Evolutionary conservation across 2,797 vertebrate species (phyloP), one percentile per base, ranked within the genome.

Genomic region (Sebastes kiyomatsui): DNA sequence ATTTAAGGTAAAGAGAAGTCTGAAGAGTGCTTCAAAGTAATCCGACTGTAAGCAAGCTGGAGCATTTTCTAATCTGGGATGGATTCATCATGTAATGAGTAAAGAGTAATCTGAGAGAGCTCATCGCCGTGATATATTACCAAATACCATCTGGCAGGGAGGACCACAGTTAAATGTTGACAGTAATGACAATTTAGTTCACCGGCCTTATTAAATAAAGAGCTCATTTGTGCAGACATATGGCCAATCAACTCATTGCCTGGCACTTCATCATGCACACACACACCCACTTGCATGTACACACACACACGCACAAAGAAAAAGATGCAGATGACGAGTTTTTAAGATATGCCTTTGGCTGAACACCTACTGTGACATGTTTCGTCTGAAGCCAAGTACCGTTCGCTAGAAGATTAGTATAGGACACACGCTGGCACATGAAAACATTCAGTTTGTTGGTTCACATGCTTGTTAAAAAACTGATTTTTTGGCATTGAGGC

Each of bases 141-240:
- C 77, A 86, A 90, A 91, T 79, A 86, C 88, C 91, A 95, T 92
- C 90, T 89, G 91, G 91, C 86, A 84, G 91, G 87, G 90, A 90
- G 89, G 91, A 84, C 88, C 87, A 91, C 83, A 80, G 88, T 93
- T 92, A 91, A 90, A 90, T 90, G 91, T 93, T 93, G 93, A 94
- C 93, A 93, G 90, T 95, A 93, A 95, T 92, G 92, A 94, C 87
- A 92, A 90, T 93, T 94, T 90, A 92, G 90, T 93, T 93, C 90
- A 88, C 85, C 62, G 70, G 88, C 90, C 90, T 95, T 93, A 94
- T 95, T 92, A 92, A 94, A 95, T 94, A 95, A 94, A 91, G 89
- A 92, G 87, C 91, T 91, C 83, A 88, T 91, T 92, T 91, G 87
- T 86, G 77, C 82, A 88, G 90, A 94, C 93, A 94, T 95, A 93